Evolutionary conservation across 2,888 invertebrate species (phyloP).

Genomic region (Abscondita cerata): DNA sequence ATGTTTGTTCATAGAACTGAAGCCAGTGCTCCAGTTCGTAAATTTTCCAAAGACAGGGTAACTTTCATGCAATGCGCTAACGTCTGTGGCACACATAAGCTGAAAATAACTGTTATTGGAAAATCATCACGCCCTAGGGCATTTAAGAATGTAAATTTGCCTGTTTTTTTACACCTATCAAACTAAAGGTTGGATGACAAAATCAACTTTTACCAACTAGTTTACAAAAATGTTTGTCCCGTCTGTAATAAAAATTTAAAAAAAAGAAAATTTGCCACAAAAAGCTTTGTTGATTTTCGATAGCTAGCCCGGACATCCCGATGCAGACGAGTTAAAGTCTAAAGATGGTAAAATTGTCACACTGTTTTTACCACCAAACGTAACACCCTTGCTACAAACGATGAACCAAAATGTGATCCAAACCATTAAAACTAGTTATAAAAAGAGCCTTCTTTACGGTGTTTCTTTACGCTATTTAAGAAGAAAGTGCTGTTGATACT

Average conservation of each 20-base stretch:
- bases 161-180: conserved; percentile 17
- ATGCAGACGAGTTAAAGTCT: too few relatives aligned
- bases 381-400: conserved; percentile 10
- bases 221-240: conserved; percentile 9
- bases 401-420: conserved; percentile 18
- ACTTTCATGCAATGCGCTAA: too few relatives aligned
- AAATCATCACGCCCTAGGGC: conserved; percentile 22
- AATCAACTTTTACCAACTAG: conserved; percentile 14
- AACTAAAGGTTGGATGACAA: conserved; percentile 15
- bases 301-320: conserved; percentile 8
- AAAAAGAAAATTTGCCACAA: conserved; percentile 5
- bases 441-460: conserved; percentile 12
- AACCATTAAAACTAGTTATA: conserved; percentile 17
- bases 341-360: conserved; percentile 9
- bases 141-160: too few relatives aligned
- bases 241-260: conserved; percentile 13
- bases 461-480: neutral
- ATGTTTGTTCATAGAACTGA: neutral
- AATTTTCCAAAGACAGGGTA: too few relatives aligned
- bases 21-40: neutral
- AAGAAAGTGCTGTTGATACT: neutral
- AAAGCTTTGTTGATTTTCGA: conserved; percentile 17
- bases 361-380: too few relatives aligned
- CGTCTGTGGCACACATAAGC: conserved; percentile 2
- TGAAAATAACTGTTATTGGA: conserved; percentile 18